Evolutionary conservation across 2,797 vertebrate genomes (phyloP), one percentile per base, ranked within the genome.

Genomic region (Pangasius sanitwongsei): DNA sequence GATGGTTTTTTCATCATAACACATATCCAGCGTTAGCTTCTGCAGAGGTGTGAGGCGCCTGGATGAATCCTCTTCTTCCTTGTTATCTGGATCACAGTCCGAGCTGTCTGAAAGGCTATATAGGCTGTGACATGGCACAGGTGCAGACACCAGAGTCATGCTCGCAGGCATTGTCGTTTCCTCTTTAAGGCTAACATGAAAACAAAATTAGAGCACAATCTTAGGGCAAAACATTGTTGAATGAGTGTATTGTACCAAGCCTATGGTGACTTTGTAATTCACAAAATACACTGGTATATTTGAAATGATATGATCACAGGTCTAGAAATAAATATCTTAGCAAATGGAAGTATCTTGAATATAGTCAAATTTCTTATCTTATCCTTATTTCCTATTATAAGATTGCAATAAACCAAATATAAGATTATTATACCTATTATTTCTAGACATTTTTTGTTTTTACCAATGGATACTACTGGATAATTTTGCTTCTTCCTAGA

Each of bases 21-120:
- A 96, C 97, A 99, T 96, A 93, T 97, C 96, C n/a, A 92, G 92
- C 13, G 95, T 98, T 92, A 99, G 95, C 92, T 96, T 98, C 94
- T 99, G 96, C 75, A 99, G 95, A 0, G 98, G 97, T 0, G 96
- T 98, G 94, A 96, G 93, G 67, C 23, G 94, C 70, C 41, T 93
- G 13, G 91, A 88, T 78, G 69, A 89, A 11, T 90, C 94, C 1
- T 91, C 94, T 72, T 93, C 94, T 0, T 92, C 94, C 69, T 92
- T 94, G 65, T 91, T 91, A 37, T 89, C 91, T 63, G 92, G 92
- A 50, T 94, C 94, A 0, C 94, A 94, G 0, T 95, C 96, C 0
- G 94, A 93, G 23, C 97, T 98, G 92, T 97, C 96, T 0, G 96
- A 95, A 44, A 95, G 95, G 81, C 96, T 96, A 88, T 94, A 95